Percentiles rank a stretch among this genome's conserved stretches.
phyloP scores from a whole-genome alignment of 53 echinoderm and acorn worm species.

The Glandiceps talaboti region DNA sequence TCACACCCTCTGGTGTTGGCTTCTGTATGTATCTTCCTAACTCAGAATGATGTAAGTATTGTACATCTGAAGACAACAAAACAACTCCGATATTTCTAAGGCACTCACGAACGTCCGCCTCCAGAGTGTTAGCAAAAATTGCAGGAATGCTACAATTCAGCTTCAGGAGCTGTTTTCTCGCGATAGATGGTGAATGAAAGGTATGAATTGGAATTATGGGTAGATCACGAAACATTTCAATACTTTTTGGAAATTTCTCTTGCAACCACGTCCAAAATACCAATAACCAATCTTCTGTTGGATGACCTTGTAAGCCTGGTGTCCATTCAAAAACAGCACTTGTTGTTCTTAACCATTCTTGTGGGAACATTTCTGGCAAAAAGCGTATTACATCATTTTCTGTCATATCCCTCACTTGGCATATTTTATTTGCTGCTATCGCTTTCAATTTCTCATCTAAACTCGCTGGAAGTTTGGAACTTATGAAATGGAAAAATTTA shows the following conservation, averaged over 20 bases:
- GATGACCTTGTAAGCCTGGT: constrained; percentile 12
- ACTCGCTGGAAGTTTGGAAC: constrained; percentile 1
- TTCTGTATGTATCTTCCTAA: constrained; percentile 5
- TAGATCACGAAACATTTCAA: constrained; percentile 4
- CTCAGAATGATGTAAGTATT: constrained; percentile 2
- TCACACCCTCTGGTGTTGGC: constrained; percentile 14
- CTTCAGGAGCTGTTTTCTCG: background rate
- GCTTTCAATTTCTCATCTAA: background rate
- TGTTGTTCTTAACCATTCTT: constrained; percentile 13
- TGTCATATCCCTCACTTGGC: constrained; percentile 13
- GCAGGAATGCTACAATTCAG: background rate
- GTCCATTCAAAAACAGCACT: constrained; percentile 12
- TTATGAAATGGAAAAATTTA: constrained; percentile 5
- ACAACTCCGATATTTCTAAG: constrained; percentile 19
- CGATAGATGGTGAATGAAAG: too few relatives aligned
- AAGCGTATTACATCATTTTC: constrained; percentile 6
- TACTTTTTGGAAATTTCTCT: background rate
- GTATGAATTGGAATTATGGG: constrained; percentile 11
- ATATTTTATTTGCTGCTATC: background rate
- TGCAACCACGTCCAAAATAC: constrained; percentile 27
- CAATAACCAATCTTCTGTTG: constrained; percentile 13
- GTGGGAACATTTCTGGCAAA: constrained; percentile 24
- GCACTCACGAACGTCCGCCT: constrained; percentile 3
- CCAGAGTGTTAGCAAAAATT: background rate
- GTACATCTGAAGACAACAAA: constrained; percentile 7